Evolutionary conservation across 2,888 invertebrate species (phyloP).

Genomic region (Habrosyne pyritoides): DNA sequence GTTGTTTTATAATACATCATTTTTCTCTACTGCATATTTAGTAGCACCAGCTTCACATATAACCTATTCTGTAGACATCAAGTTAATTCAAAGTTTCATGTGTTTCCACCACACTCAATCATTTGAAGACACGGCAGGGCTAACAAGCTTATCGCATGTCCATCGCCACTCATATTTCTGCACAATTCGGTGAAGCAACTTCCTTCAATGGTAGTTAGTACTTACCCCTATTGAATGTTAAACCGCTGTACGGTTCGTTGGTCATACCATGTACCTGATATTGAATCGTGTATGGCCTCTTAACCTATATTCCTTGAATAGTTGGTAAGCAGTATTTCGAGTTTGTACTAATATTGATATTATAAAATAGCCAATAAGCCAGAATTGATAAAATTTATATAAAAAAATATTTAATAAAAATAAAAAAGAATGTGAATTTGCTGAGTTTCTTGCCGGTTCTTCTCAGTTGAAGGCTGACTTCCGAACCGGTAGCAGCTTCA

Average conservation of each 20-base stretch:
- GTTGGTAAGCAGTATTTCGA: not conserved
- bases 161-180: slow-evolving; percentile 44
- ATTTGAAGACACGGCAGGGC: not conserved
- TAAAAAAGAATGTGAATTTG: too few relatives aligned
- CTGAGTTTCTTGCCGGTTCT: too few relatives aligned
- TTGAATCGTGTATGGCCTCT: slow-evolving; percentile 18
- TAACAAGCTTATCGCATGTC: slow-evolving; percentile 31
- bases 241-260: slow-evolving; percentile 35
- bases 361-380: too few relatives aligned
- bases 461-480: too few relatives aligned
- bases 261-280: slow-evolving; percentile 23
- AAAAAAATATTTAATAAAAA: too few relatives aligned
- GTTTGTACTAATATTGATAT: not conserved
- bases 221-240: slow-evolving; percentile 50
- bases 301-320: slow-evolving; percentile 16
- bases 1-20: too few relatives aligned
- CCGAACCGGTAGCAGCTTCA: too few relatives aligned
- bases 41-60: too few relatives aligned
- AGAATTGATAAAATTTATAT: too few relatives aligned
- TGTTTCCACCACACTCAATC: not conserved
- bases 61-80: too few relatives aligned
- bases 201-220: slow-evolving; percentile 30
- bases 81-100: not conserved
- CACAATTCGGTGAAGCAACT: slow-evolving; percentile 37
- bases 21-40: too few relatives aligned